Evolutionary conservation across 1,140 invertebrate species (phyloP).

Genomic region (Propsilocerus akamusi): DNA sequence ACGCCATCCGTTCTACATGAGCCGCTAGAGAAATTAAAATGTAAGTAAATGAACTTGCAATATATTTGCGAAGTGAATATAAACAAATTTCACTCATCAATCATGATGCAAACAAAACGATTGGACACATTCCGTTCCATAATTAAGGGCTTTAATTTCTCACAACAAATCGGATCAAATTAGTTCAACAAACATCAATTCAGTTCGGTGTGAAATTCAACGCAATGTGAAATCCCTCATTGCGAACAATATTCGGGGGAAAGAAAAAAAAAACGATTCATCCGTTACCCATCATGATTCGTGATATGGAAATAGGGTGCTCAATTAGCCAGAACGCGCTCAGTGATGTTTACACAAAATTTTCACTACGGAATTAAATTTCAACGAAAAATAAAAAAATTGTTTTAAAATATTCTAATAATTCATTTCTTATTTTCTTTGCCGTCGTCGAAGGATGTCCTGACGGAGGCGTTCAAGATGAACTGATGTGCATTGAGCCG

Average conservation of each 20-base stretch:
- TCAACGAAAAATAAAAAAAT: neutral
- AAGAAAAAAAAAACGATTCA: no score
- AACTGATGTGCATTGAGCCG: neutral
- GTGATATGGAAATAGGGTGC: slow-evolving; percentile 5
- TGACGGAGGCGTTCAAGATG: neutral
- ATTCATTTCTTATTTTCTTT: neutral
- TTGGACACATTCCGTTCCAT: neutral
- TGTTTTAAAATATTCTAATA: neutral
- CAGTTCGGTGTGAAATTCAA: neutral
- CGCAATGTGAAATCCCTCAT: neutral
- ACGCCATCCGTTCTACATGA: slow-evolving; percentile 46
- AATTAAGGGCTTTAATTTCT: neutral
- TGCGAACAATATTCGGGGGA: neutral
- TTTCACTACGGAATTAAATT: neutral
- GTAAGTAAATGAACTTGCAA: slow-evolving; percentile 42
- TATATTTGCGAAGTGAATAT: no score
- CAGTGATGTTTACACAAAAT: neutral
- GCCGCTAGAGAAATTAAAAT: slow-evolving; percentile 63
- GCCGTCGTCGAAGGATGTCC: neutral
- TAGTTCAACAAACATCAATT: neutral
- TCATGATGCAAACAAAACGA: neutral
- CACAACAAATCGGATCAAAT: slow-evolving; percentile 4
- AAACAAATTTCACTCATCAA: slow-evolving; percentile 1
- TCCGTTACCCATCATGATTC: neutral
- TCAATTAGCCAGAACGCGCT: slow-evolving; percentile 6